Percentiles rank a stretch among this genome's conserved stretches.
phyloP scores from a whole-genome alignment of 2,797 vertebrate species.

The Diglossa cyanea region DNA sequence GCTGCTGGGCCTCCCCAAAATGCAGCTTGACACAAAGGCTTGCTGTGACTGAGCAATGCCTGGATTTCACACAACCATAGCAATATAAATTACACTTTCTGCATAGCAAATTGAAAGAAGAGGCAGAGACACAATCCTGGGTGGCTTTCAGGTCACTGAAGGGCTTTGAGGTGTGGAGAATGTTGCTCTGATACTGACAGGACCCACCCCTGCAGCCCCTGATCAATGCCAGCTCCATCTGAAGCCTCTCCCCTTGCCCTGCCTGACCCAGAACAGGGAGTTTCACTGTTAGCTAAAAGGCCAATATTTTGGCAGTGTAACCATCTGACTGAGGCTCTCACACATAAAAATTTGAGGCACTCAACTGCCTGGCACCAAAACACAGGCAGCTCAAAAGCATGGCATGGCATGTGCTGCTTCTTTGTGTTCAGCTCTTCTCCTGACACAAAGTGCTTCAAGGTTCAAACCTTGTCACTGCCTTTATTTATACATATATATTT shows the following conservation, averaged over 20 bases:
- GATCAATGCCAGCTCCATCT: not conserved
- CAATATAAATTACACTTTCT: not conserved
- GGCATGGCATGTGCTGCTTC: not conserved
- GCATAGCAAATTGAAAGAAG: not conserved
- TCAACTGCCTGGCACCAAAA: not conserved
- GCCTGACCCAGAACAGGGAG: not conserved
- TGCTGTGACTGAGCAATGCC: not conserved
- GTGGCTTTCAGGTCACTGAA: not conserved
- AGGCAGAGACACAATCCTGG: not conserved
- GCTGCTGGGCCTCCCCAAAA: not conserved
- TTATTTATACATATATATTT: not conserved
- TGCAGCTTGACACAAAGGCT: not conserved
- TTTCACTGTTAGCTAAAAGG: not conserved
- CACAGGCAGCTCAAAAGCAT: not conserved
- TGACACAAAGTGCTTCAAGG: not conserved
- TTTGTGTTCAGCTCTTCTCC: not conserved
- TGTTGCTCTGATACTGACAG: fast-evolving
- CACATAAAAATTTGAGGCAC: not conserved
- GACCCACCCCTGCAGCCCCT: not conserved
- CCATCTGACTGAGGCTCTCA: not conserved
- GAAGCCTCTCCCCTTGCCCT: not conserved
- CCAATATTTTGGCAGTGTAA: not conserved
- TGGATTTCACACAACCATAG: not conserved
- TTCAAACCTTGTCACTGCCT: not conserved
- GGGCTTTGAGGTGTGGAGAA: not conserved